Percentiles rank a stretch among this genome's conserved stretches.
Conservation (phyloP, 1,140 invertebrate genomes). For the Centruroides sculpturatus region DNA sequence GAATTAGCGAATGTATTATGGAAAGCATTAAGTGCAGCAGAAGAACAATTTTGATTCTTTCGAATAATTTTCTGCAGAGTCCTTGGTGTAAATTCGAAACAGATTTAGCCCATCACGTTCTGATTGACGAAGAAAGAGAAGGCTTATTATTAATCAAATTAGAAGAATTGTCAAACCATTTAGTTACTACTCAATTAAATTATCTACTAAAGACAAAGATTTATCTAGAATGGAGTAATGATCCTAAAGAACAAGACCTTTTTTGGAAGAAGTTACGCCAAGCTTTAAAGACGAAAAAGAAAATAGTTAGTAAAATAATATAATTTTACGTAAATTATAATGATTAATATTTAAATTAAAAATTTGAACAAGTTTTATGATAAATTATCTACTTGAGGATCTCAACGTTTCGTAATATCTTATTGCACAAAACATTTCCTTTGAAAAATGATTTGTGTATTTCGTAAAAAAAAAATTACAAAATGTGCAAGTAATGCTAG, state of each 20-base stretch:
- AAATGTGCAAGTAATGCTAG: no score
- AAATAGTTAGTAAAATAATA: no score
- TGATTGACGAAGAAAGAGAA: constrained; percentile 34
- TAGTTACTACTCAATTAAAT: constrained; percentile 38
- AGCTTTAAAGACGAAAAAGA: constrained; percentile 14
- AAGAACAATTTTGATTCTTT: constrained; percentile 43
- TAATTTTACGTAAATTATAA: no score
- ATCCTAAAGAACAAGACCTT: constrained; percentile 30
- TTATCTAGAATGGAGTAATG: constrained; percentile 39
- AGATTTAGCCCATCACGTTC: constrained; percentile 35
- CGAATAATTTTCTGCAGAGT: constrained; percentile 44
- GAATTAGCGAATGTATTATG: constrained; percentile 44
- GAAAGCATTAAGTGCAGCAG: constrained; percentile 41
- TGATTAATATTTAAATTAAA: no score
- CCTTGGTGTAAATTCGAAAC: constrained; percentile 65
- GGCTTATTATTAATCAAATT: constrained; percentile 43
- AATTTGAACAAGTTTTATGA: no score
- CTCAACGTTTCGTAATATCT: no score
- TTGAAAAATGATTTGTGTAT: no score
- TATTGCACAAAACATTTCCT: no score
- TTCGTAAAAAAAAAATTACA: no score
- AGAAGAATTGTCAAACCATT: constrained; percentile 35
- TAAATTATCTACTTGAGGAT: no score
- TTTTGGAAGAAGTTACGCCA: constrained; percentile 36
- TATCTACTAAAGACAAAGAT: constrained; percentile 45